Percentiles rank a stretch among this genome's conserved stretches.
Conservation (phyloP, 1,140 invertebrate genomes). For the Bombus difficillimus region DNA sequence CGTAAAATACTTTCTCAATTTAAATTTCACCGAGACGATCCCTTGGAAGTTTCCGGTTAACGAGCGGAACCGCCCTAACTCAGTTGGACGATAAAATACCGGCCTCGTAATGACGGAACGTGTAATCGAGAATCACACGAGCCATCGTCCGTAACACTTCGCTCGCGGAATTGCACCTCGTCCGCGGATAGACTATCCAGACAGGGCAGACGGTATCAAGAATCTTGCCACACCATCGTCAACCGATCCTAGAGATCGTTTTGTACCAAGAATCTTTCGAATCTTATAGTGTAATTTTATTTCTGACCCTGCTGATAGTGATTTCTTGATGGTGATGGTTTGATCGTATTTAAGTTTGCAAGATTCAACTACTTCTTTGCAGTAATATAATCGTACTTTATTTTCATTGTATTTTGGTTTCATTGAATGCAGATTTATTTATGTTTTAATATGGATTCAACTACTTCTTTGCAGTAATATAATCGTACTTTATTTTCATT, state of each 20-base stretch:
- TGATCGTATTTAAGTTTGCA: neutral
- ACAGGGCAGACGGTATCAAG: conserved; percentile 32
- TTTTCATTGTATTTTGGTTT: no score
- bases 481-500: neutral
- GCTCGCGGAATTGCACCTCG: conserved; percentile 34
- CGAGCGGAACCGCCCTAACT: conserved; percentile 80
- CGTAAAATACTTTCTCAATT: conserved; percentile 84
- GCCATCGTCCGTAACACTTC: conserved; percentile 66
- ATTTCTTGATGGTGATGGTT: neutral
- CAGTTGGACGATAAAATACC: conserved; percentile 78
- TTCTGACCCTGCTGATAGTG: neutral
- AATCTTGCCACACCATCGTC: neutral
- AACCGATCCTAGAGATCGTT: neutral
- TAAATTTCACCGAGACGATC: conserved; percentile 81
- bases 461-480: neutral
- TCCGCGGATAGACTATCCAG: conserved; percentile 27
- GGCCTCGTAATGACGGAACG: conserved; percentile 73
- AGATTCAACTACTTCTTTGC: neutral
- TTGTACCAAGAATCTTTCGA: neutral
- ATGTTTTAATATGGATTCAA: no score
- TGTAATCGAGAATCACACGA: conserved; percentile 76
- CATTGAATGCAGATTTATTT: no score
- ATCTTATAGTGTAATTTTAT: neutral
- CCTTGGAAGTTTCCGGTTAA: conserved; percentile 79
- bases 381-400: neutral